A percentile compares a stretch with the other conserved stretches of the same genome.
Evolutionary conservation across 2,113 vertebrate species (phyloP).

Genomic region (Rafetus swinhoei): DNA sequence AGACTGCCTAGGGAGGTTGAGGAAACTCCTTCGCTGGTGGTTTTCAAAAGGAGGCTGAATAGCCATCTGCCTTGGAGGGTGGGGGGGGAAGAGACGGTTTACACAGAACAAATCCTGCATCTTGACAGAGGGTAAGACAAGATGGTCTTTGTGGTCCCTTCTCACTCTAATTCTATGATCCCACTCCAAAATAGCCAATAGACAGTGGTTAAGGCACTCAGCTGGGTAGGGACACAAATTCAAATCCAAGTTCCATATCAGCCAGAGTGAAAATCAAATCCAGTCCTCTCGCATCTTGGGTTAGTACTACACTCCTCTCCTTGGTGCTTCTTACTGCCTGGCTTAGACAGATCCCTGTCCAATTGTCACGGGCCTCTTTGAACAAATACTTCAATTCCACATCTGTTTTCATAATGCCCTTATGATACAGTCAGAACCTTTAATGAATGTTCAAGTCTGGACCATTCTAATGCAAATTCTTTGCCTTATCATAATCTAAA

Average conservation of each 20-base stretch:
- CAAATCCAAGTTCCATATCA: neutral
- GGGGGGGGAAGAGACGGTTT: too few species aligned
- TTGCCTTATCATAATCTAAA: neutral
- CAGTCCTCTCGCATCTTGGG: neutral
- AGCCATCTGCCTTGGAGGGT: too few species aligned
- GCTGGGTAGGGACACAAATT: neutral
- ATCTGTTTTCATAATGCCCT: neutral
- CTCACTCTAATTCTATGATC: neutral
- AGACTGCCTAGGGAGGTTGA: too few species aligned
- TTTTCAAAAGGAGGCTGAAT: too few species aligned
- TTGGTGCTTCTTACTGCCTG: neutral
- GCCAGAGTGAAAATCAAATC: neutral
- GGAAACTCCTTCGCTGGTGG: too few species aligned
- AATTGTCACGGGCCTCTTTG: neutral
- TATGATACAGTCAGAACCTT: neutral
- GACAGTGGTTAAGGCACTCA: neutral
- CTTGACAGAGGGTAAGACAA: too few species aligned
- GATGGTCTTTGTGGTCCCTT: too few species aligned
- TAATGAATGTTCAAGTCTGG: neutral
- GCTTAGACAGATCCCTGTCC: neutral
- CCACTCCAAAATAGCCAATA: neutral
- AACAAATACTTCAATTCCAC: neutral
- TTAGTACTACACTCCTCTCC: neutral
- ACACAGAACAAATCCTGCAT: too few species aligned
- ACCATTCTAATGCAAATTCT: neutral